Evolutionary conservation across 1,140 invertebrate genomes (phyloP).

Genomic region (Philotrypesis tridentata): DNA sequence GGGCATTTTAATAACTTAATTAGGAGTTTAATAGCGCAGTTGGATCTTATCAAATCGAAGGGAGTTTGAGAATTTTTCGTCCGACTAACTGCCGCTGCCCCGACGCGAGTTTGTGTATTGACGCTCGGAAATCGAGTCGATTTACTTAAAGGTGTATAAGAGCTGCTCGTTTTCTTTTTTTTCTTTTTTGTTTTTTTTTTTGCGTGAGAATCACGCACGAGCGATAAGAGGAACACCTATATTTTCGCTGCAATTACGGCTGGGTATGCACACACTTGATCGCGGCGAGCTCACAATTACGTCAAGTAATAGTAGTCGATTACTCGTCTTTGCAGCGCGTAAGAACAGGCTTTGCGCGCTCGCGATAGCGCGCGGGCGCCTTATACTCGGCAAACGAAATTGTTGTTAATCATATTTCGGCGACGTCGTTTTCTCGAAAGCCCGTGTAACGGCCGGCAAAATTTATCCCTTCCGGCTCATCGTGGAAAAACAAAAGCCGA

Average conservation of each 20-base stretch:
- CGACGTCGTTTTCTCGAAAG: background rate
- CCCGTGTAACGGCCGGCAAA: too few species aligned
- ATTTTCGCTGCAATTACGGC: conserved; percentile 9
- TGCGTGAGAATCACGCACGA: background rate
- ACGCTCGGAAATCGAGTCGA: background rate
- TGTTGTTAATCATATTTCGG: conserved; percentile 2
- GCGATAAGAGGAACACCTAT: conserved; percentile 28
- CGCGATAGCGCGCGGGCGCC: too few species aligned
- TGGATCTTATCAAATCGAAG: background rate
- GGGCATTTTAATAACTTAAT: conserved; percentile 33
- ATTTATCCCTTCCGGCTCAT: background rate
- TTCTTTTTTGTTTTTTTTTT: too few species aligned
- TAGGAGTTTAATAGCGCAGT: background rate
- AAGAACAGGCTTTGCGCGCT: conserved; percentile 12
- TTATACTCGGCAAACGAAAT: background rate
- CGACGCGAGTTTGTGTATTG: too few species aligned
- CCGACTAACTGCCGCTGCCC: too few species aligned
- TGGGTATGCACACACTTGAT: conserved; percentile 14
- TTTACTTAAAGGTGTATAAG: background rate
- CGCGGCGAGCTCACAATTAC: conserved; percentile 23
- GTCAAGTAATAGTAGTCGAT: conserved; percentile 35
- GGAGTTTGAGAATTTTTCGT: background rate
- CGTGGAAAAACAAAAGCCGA: background rate
- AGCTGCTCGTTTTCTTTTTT: too few species aligned
- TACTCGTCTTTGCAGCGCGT: background rate